Percentiles rank a stretch among this genome's conserved stretches.
These are phyloP conservation scores for Pomacea canaliculata DNA, from an alignment of 2,888 invertebrate species.

Conservation along the genomic window DNA sequence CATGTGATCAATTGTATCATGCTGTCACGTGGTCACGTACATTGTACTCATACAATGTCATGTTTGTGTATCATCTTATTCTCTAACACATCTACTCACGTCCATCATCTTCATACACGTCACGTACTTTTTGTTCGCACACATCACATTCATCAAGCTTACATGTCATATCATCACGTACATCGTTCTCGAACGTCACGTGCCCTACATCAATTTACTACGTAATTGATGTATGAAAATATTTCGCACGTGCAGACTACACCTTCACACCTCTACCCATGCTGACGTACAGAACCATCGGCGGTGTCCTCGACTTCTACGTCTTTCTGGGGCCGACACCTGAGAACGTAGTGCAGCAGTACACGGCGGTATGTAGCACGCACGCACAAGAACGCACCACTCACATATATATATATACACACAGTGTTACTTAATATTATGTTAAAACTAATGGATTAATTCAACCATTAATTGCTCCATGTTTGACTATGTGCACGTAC, in stretches of 20 bases:
- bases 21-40: background rate
- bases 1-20: background rate
- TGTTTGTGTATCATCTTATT: background rate
- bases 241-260: slow-evolving; percentile 32
- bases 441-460: too few relatives aligned
- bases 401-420: background rate
- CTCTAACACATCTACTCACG: too few relatives aligned
- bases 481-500: too few relatives aligned
- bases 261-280: slow-evolving; percentile 76
- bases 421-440: background rate
- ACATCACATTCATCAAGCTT: too few relatives aligned
- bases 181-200: too few relatives aligned
- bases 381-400: background rate
- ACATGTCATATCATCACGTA: too few relatives aligned
- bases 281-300: slow-evolving; percentile 85
- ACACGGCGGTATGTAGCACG: slow-evolving; percentile 52
- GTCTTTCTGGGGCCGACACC: slow-evolving; percentile 84
- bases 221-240: background rate
- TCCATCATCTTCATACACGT: too few relatives aligned
- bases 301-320: slow-evolving; percentile 85
- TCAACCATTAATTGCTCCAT: too few relatives aligned
- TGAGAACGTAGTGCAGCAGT: slow-evolving; percentile 70
- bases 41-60: background rate
- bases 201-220: background rate
- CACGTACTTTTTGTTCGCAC: too few relatives aligned